These are phyloP conservation scores for Tachuris rubrigastra DNA, from an alignment of 2,113 vertebrate genomes.

Conservation along the genomic window DNA sequence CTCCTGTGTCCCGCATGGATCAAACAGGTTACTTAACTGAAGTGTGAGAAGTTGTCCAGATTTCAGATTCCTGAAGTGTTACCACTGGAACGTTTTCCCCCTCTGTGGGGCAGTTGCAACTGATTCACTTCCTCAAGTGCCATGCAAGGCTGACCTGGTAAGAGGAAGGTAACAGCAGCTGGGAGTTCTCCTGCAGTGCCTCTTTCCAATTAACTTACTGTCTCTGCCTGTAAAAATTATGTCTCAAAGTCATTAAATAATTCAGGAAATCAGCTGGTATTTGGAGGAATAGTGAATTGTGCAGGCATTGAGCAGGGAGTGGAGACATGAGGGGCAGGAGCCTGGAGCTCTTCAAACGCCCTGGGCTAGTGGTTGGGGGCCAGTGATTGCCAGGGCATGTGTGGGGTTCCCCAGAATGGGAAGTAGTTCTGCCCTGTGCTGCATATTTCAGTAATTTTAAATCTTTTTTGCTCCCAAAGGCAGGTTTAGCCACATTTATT, in stretches of 20 bases:
- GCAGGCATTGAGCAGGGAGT: accelerated
- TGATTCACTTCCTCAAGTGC: background rate
- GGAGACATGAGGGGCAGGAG: background rate
- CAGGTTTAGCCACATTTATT: background rate
- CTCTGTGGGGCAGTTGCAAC: too few species aligned
- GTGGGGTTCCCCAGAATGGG: accelerated
- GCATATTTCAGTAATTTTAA: background rate
- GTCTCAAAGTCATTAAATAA: background rate
- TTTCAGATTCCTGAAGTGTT: accelerated
- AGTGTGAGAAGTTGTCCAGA: background rate
- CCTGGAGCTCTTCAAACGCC: background rate
- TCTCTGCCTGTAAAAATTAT: background rate
- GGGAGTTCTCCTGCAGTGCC: background rate
- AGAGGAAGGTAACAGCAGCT: background rate
- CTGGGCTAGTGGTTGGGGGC: background rate
- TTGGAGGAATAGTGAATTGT: background rate
- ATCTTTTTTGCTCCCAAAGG: background rate
- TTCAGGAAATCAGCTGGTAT: background rate
- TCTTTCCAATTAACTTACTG: background rate
- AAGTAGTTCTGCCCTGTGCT: background rate
- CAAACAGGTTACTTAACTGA: background rate
- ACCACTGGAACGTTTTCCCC: background rate
- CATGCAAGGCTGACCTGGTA: accelerated
- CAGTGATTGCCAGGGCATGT: background rate
- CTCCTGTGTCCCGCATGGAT: accelerated